A percentile compares a stretch with the other conserved stretches of the same genome.
Evolutionary conservation across 2,888 invertebrate species (phyloP).

Genomic region (Dasysyrphus albostriatus): DNA sequence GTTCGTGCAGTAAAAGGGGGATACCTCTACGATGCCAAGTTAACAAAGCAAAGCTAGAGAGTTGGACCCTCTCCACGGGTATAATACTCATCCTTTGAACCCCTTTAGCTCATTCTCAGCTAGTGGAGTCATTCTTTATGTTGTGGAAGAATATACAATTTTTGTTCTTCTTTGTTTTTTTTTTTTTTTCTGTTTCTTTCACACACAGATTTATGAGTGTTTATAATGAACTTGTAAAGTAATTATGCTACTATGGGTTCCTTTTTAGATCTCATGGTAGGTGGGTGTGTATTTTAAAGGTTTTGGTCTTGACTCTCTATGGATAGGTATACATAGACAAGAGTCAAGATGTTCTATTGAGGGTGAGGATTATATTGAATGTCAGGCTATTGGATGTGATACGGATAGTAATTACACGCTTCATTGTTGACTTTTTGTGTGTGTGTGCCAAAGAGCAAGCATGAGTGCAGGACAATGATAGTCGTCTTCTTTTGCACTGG

Average conservation of each 20-base stretch:
- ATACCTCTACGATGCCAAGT: not conserved
- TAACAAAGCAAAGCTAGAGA: slow-evolving; percentile 56
- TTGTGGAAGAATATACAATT: slow-evolving; percentile 41
- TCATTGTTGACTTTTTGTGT: slow-evolving; percentile 81
- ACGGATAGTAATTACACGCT: slow-evolving; percentile 83
- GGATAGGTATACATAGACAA: not conserved
- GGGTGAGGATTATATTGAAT: slow-evolving; percentile 67
- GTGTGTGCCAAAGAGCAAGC: slow-evolving; percentile 30
- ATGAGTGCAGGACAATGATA: slow-evolving; percentile 13
- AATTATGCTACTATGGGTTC: slow-evolving; percentile 81
- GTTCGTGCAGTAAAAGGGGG: no score
- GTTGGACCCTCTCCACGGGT: slow-evolving; percentile 44
- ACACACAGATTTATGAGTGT: slow-evolving; percentile 83
- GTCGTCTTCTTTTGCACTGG: not conserved
- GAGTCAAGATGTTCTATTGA: slow-evolving; percentile 22
- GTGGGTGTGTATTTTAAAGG: slow-evolving; percentile 64
- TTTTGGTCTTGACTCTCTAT: slow-evolving; percentile 38
- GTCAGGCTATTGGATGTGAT: slow-evolving; percentile 69
- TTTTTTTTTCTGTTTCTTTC: slow-evolving; percentile 75
- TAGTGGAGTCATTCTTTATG: slow-evolving; percentile 53
- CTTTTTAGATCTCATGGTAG: slow-evolving; percentile 55
- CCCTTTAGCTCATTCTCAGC: slow-evolving; percentile 42
- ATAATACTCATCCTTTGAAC: slow-evolving; percentile 56
- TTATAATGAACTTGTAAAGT: slow-evolving; percentile 84
- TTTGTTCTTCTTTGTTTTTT: slow-evolving; percentile 13